A percentile compares a stretch with the other conserved stretches of the same genome.
Conservation (phyloP, 2,113 vertebrate genomes). For the Plecturocebus donacophilus region DNA sequence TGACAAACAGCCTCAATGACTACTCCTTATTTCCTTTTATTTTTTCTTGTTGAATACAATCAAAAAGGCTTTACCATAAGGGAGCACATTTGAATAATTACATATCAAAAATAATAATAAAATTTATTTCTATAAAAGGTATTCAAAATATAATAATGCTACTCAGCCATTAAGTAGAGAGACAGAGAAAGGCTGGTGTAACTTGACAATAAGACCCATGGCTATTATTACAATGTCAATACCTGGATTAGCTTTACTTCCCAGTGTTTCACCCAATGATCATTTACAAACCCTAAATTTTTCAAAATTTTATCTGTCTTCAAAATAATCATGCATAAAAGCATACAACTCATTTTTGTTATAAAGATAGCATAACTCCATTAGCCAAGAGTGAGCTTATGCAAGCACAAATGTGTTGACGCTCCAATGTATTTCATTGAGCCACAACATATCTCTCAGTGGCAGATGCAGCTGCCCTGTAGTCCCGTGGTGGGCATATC, state of each 20-base stretch:
- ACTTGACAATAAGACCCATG: background rate
- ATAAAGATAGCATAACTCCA: background rate
- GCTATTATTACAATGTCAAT: background rate
- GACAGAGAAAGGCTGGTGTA: background rate
- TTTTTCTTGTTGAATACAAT: background rate
- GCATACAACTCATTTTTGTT: background rate
- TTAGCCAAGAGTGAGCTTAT: background rate
- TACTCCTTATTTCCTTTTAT: background rate
- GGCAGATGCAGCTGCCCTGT: background rate
- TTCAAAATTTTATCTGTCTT: conserved; percentile 26
- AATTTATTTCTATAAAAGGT: background rate
- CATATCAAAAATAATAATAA: background rate
- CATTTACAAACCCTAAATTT: conserved; percentile 14
- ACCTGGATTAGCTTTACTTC: conserved; percentile 12
- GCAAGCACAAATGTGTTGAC: background rate
- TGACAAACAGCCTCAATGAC: background rate
- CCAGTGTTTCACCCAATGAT: background rate
- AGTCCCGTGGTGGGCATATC: background rate
- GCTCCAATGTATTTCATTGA: background rate
- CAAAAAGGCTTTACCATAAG: background rate
- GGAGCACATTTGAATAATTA: background rate
- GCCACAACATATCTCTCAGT: background rate
- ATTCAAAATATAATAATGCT: background rate
- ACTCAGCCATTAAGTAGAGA: background rate
- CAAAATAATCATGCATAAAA: background rate